Conservation (phyloP, 2,113 vertebrate species). For the Furnarius figulus region DNA sequence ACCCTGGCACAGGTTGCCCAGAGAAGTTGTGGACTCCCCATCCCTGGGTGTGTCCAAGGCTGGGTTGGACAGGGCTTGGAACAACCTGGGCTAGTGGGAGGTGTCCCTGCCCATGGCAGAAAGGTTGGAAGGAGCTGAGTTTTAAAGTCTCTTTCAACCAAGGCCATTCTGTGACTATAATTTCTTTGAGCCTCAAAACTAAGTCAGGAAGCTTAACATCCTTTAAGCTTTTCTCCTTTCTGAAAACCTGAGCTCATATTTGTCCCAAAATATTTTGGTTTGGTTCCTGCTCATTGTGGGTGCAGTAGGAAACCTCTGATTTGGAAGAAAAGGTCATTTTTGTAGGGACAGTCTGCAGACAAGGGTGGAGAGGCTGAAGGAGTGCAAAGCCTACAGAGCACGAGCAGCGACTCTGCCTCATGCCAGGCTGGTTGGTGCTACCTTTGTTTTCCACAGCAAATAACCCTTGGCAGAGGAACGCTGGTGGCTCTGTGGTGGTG, state of each 20-base stretch:
- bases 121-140: not conserved
- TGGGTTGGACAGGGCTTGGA: not conserved
- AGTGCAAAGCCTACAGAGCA: not conserved
- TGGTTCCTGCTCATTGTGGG: not conserved
- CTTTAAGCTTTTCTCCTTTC: not conserved
- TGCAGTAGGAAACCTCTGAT: not conserved
- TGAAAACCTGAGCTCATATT: not conserved
- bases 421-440: not conserved
- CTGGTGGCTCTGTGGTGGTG: not conserved
- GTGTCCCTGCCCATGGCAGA: not conserved
- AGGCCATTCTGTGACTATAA: not conserved
- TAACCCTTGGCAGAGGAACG: not conserved
- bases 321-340: not conserved
- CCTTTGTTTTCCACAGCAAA: conserved; percentile 11
- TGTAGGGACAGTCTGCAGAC: not conserved
- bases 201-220: not conserved
- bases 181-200: not conserved
- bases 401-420: not conserved
- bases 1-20: not conserved
- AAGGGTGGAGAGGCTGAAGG: not conserved
- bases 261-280: not conserved
- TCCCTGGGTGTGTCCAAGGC: not conserved
- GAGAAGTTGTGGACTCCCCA: not conserved
- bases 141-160: not conserved
- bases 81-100: not conserved